A percentile compares a stretch with the other conserved stretches of the same genome.
Evolutionary conservation across 2,797 vertebrate genomes (phyloP).

Genomic region (Sphenodon punctatus): DNA sequence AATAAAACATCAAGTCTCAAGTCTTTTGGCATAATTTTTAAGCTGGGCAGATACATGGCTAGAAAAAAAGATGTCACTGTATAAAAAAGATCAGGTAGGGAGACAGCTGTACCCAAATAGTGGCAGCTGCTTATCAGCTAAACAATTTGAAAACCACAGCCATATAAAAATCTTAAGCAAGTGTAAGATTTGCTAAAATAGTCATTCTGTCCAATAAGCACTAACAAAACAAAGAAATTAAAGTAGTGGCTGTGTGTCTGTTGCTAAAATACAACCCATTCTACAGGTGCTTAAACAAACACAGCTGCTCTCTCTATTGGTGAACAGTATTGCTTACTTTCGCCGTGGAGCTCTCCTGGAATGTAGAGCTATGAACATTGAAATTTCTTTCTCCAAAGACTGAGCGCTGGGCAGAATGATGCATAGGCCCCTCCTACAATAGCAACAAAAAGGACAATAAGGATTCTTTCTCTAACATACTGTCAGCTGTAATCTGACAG

Average conservation of each 20-base stretch:
- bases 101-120: constrained; percentile 4
- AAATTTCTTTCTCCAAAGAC: constrained; percentile 96
- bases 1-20: not conserved
- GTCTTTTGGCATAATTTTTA: not conserved
- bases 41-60: not conserved
- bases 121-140: not conserved
- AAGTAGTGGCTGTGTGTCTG: not conserved
- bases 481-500: constrained; percentile 62
- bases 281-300: not conserved
- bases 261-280: constrained; percentile 12
- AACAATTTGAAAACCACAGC: not conserved
- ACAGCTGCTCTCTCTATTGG: constrained; percentile 18
- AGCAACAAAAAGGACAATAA: constrained; percentile 69
- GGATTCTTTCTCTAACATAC: constrained; percentile 63
- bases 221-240: not conserved
- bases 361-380: constrained; percentile 82
- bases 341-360: constrained; percentile 73
- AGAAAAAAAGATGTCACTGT: not conserved
- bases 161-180: constrained; percentile 3
- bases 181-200: constrained; percentile 13
- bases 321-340: constrained; percentile 79
- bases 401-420: constrained; percentile 82
- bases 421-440: constrained; percentile 82
- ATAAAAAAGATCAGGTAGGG: not conserved
- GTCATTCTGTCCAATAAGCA: constrained; percentile 8